Conservation (phyloP, 2,113 vertebrate species). For the Pongo pygmaeus region DNA sequence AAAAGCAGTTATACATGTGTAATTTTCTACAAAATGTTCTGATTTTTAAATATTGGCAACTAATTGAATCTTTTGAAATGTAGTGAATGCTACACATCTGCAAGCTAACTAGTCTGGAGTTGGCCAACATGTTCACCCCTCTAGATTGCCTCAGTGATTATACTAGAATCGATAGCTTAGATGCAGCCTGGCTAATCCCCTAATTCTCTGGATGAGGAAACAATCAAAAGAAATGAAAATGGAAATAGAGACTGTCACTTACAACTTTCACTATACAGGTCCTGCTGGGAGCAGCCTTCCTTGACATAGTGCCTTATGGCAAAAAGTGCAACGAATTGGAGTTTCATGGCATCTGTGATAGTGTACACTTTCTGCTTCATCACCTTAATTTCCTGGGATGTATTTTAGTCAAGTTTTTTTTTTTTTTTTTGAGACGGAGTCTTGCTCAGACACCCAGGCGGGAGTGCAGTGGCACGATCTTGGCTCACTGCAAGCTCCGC, state of each 20-base stretch:
- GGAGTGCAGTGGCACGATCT: no score
- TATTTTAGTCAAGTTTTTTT: constrained; percentile 16
- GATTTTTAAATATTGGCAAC: neutral
- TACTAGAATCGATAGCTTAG: neutral
- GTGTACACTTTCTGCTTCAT: neutral
- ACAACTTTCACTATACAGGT: neutral
- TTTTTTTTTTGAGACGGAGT: no score
- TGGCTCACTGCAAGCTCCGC: no score
- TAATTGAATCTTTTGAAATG: neutral
- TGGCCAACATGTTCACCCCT: neutral
- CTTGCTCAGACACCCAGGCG: no score
- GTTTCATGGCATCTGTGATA: neutral
- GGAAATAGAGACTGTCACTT: neutral
- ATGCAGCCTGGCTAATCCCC: neutral
- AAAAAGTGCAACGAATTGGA: neutral
- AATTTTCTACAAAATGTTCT: neutral
- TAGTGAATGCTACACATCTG: neutral
- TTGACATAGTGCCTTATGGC: neutral
- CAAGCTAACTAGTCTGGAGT: neutral
- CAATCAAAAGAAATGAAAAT: neutral
- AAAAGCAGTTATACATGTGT: neutral
- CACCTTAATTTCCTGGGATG: constrained; percentile 22
- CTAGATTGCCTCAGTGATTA: neutral
- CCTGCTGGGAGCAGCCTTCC: neutral
- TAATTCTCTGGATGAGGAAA: neutral